A percentile compares a stretch with the other conserved stretches of the same genome.
These are phyloP conservation scores for Physeter macrocephalus DNA, from an alignment of 2,113 vertebrate species.

Conservation along the genomic window DNA sequence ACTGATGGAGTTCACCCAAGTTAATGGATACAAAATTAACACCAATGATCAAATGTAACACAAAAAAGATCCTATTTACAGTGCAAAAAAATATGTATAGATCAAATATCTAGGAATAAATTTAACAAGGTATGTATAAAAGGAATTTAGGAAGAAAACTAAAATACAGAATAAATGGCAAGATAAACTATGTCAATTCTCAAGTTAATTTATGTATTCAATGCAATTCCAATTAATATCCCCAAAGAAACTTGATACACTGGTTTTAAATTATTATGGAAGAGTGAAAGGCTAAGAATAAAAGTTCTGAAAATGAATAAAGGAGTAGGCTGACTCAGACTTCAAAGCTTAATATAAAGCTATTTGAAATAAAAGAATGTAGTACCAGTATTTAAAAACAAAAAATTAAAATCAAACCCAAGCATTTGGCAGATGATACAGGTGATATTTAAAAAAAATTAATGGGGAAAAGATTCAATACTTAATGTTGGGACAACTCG, in stretches of 20 bases:
- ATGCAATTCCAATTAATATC: not conserved
- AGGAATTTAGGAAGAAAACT: not conserved
- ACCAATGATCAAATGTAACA: not conserved
- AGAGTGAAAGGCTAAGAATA: not conserved
- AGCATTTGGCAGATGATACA: not conserved
- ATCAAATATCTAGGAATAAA: not conserved
- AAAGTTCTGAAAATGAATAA: not conserved
- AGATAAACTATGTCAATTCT: not conserved
- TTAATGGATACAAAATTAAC: not conserved
- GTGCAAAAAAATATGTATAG: not conserved
- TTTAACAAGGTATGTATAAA: not conserved
- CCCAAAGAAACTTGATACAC: not conserved
- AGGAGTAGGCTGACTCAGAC: not conserved
- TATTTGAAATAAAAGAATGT: not conserved
- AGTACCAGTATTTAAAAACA: not conserved
- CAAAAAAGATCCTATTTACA: not conserved
- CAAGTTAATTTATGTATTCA: not conserved
- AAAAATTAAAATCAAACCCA: not conserved
- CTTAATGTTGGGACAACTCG: not conserved
- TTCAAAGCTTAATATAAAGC: not conserved
- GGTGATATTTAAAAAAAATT: not conserved
- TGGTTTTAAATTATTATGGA: not conserved
- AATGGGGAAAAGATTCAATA: not conserved
- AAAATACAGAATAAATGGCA: not conserved
- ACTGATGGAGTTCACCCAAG: not conserved